Conservation (phyloP, 1,140 invertebrate species). For the Callitettix versicolor region DNA sequence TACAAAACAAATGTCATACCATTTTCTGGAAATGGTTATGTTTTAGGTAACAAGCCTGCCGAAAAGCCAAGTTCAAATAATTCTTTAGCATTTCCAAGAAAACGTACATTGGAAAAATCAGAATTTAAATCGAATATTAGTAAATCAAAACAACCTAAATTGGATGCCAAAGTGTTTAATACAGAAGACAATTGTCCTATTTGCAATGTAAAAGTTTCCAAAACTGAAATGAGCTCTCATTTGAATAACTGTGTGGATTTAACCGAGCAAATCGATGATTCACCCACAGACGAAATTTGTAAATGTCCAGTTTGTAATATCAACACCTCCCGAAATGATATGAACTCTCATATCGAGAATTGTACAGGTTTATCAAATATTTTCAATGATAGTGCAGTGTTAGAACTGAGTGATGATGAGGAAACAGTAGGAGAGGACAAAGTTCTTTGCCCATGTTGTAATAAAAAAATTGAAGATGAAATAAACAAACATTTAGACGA, state of each 20-base stretch:
- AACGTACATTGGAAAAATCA: too few species aligned
- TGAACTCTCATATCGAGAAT: conserved; percentile 36
- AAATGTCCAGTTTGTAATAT: conserved; percentile 43
- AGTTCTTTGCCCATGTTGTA: conserved; percentile 35
- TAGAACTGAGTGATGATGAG: conserved; percentile 11
- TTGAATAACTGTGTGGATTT: conserved; percentile 15
- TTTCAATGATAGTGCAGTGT: conserved; percentile 15
- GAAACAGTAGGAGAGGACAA: conserved; percentile 14
- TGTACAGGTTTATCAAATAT: conserved; percentile 26
- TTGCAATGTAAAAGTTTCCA: background rate
- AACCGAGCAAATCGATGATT: conserved; percentile 31
- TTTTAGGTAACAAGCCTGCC: conserved; percentile 7
- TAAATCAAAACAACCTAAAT: background rate
- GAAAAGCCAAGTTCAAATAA: background rate
- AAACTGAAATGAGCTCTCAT: background rate
- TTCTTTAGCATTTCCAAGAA: too few species aligned
- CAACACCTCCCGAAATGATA: conserved; percentile 30
- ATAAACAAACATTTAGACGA: conserved; percentile 36
- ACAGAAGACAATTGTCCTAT: background rate
- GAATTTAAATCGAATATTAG: too few species aligned
- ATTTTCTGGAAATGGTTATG: conserved; percentile 18
- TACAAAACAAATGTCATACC: conserved; percentile 12
- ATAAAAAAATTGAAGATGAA: conserved; percentile 26
- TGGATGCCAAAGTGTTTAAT: background rate
- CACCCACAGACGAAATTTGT: conserved; percentile 25